phyloP scores from a whole-genome alignment of 1,140 invertebrate species.

The Monochamus saltuarius region DNA sequence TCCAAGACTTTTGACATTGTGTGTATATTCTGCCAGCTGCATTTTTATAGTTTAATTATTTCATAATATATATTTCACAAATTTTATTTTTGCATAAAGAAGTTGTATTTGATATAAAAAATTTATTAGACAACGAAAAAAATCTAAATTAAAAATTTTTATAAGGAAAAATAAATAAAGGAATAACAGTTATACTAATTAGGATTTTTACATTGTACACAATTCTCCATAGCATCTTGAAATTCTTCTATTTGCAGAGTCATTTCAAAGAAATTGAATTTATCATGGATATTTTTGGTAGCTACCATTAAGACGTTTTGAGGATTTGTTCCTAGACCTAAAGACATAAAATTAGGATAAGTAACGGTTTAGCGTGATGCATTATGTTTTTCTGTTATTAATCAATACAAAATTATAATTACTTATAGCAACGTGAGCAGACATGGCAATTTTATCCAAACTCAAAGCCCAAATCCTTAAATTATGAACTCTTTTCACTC shows the following conservation, averaged over 20 bases:
- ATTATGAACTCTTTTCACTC: constrained; percentile 94
- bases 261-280: constrained; percentile 94
- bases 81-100: too few relatives aligned
- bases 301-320: constrained; percentile 82
- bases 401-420: constrained; percentile 48
- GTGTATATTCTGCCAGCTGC: too few relatives aligned
- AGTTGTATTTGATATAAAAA: neutral
- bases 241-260: constrained; percentile 98
- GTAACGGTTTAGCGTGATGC: too few relatives aligned
- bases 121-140: neutral
- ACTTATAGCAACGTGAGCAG: constrained; percentile 92
- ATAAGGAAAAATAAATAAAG: constrained; percentile 3
- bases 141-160: neutral
- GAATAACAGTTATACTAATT: constrained; percentile 6
- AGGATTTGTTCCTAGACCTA: constrained; percentile 74
- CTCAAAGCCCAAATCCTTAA: constrained; percentile 96
- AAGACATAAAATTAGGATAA: constrained; percentile 29
- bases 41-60: too few relatives aligned
- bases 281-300: constrained; percentile 79
- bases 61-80: too few relatives aligned
- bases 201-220: constrained; percentile 77
- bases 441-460: constrained; percentile 90
- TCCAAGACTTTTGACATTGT: too few relatives aligned
- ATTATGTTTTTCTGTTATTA: neutral
- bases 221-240: constrained; percentile 86